Percentiles rank a stretch among this genome's conserved stretches.
phyloP scores from a whole-genome alignment of 2,888 invertebrate species.

The Urechis unicinctus region DNA sequence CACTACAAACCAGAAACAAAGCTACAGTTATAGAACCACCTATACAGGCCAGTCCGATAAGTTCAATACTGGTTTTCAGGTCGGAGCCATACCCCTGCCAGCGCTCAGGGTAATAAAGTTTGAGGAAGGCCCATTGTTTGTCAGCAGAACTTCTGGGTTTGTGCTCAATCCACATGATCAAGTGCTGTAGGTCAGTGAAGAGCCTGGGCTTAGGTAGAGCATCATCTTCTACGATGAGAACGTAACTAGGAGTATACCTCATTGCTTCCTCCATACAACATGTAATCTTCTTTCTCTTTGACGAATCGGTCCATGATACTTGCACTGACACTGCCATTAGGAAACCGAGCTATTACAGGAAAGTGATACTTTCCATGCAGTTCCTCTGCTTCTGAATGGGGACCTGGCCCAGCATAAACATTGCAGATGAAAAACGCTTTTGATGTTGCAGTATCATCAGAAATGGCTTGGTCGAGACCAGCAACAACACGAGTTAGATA shows the following conservation, averaged over 20 bases:
- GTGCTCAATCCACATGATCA: constrained; percentile 12
- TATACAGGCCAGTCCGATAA: constrained; percentile 3
- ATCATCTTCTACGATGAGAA: constrained; percentile 24
- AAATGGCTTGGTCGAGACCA: neutral
- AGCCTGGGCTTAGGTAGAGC: constrained; percentile 17
- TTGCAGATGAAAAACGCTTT: constrained; percentile 17
- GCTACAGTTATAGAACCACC: constrained; percentile 4
- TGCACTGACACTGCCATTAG: neutral
- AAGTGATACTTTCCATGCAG: constrained; percentile 5
- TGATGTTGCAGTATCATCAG: neutral
- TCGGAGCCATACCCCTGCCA: constrained; percentile 22
- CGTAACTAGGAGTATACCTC: constrained; percentile 11
- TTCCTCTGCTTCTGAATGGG: constrained; percentile 14
- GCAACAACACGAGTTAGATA: constrained; percentile 15
- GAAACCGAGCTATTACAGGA: constrained; percentile 1
- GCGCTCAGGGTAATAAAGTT: constrained; percentile 24
- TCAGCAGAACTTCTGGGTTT: too few species aligned
- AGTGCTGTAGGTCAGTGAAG: constrained; percentile 12
- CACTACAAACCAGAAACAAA: too few species aligned
- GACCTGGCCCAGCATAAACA: constrained; percentile 16
- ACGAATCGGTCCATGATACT: constrained; percentile 11
- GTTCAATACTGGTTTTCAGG: neutral
- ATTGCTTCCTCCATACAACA: constrained; percentile 16
- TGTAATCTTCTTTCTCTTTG: constrained; percentile 22
- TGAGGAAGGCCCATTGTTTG: constrained; percentile 22